Evolutionary conservation across 2,888 invertebrate species (phyloP).

Genomic region (Cantharis rufa): DNA sequence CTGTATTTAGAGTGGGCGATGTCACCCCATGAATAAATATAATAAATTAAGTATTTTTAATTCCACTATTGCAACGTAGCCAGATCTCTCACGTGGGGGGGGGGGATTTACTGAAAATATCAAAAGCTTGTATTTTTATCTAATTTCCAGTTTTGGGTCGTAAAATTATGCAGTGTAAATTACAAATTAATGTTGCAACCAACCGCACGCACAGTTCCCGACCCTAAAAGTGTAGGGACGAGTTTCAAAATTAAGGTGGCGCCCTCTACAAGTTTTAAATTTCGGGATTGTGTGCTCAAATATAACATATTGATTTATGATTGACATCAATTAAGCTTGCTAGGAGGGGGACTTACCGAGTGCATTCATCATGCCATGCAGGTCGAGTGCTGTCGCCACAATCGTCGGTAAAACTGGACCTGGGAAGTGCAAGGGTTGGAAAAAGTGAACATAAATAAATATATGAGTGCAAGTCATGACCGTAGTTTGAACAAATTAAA

Average conservation of each 20-base stretch:
- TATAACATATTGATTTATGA: neutral
- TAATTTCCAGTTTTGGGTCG: too few species aligned
- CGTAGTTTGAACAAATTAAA: constrained; percentile 37
- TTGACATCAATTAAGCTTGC: constrained; percentile 58
- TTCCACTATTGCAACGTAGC: too few species aligned
- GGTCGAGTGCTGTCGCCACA: constrained; percentile 56
- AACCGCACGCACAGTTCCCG: too few species aligned
- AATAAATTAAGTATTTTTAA: too few species aligned
- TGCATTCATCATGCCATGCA: constrained; percentile 68
- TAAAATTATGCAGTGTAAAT: too few species aligned
- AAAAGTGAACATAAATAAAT: constrained; percentile 49
- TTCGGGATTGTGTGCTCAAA: neutral
- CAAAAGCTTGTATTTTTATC: too few species aligned
- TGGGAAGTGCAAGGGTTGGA: constrained; percentile 55
- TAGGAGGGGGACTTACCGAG: constrained; percentile 61
- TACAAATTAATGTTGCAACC: too few species aligned
- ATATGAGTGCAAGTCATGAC: constrained; percentile 44
- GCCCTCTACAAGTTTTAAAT: neutral
- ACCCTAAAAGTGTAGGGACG: too few species aligned
- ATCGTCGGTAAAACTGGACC: constrained; percentile 56
- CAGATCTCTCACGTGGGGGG: too few species aligned
- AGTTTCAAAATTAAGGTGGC: neutral
- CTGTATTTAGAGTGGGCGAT: too few species aligned
- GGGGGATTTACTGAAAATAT: too few species aligned
- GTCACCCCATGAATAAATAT: too few species aligned